Conservation (phyloP, 2,888 invertebrate genomes). For the Anaspis maculata region DNA sequence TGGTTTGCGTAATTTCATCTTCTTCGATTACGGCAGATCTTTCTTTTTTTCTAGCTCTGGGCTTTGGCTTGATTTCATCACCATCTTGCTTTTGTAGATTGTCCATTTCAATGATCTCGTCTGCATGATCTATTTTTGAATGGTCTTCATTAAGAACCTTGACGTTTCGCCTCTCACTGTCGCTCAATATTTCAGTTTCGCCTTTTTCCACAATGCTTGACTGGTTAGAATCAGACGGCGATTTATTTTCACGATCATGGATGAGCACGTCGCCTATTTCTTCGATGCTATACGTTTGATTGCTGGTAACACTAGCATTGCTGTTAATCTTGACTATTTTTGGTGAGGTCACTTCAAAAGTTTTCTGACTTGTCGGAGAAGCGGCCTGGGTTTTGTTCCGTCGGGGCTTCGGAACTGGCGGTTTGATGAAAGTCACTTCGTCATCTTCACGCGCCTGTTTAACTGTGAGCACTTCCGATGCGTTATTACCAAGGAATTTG, state of each 20-base stretch:
- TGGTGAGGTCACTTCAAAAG: too few species aligned
- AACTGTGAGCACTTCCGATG: neutral
- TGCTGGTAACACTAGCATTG: constrained; percentile 8
- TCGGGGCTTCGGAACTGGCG: constrained; percentile 30
- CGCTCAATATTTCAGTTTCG: constrained; percentile 10
- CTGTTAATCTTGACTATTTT: constrained; percentile 13
- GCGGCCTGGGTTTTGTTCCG: constrained; percentile 14
- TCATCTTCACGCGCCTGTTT: too few species aligned
- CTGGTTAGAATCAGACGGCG: constrained; percentile 9
- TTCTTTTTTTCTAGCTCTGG: neutral
- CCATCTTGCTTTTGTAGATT: too few species aligned
- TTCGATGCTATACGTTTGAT: constrained; percentile 15
- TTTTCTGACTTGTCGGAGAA: constrained; percentile 15
- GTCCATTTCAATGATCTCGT: too few species aligned
- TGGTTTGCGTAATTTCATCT: constrained; percentile 3
- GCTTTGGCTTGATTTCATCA: neutral
- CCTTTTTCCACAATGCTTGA: constrained; percentile 9
- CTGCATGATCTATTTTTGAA: neutral
- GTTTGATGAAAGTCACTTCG: constrained; percentile 6
- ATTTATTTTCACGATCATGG: too few species aligned
- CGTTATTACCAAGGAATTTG: constrained; percentile 24
- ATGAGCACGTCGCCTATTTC: constrained; percentile 22
- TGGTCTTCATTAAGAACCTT: constrained; percentile 1
- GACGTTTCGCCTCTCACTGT: too few species aligned
- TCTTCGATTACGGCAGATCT: too few species aligned